Evolutionary conservation across 1,140 invertebrate genomes (phyloP).

Genomic region (Cataglyphis hispanica): DNA sequence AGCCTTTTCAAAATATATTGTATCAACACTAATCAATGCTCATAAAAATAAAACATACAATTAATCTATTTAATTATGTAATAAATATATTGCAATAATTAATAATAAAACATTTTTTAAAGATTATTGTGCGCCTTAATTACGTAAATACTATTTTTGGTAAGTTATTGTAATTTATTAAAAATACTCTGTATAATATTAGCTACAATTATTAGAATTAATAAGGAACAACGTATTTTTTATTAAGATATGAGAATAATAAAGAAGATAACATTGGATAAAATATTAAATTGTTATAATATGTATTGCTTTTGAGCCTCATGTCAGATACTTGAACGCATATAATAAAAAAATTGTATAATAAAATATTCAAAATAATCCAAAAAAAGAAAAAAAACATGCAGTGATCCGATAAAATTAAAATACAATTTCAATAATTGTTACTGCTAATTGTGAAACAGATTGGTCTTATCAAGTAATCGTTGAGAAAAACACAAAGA

Average conservation of each 20-base stretch:
- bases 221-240: background rate
- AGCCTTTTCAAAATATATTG: background rate
- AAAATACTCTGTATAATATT: background rate
- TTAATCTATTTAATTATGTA: background rate
- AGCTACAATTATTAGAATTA: too few relatives aligned
- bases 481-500: slow-evolving; percentile 59
- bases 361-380: slow-evolving; percentile 10
- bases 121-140: background rate
- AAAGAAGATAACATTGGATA: background rate
- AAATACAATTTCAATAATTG: slow-evolving; percentile 11
- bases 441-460: slow-evolving; percentile 29
- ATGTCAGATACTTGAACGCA: background rate
- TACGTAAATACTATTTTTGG: background rate
- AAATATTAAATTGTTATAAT: background rate
- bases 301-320: background rate
- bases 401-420: slow-evolving; percentile 43
- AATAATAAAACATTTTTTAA: background rate
- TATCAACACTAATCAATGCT: background rate
- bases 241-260: background rate
- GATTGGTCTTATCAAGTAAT: slow-evolving; percentile 70
- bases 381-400: background rate
- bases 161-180: background rate
- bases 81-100: background rate
- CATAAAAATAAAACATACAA: background rate
- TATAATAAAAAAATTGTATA: background rate